Evolutionary conservation across 2,888 invertebrate species (phyloP).

Genomic region (Ametastegia equiseti): DNA sequence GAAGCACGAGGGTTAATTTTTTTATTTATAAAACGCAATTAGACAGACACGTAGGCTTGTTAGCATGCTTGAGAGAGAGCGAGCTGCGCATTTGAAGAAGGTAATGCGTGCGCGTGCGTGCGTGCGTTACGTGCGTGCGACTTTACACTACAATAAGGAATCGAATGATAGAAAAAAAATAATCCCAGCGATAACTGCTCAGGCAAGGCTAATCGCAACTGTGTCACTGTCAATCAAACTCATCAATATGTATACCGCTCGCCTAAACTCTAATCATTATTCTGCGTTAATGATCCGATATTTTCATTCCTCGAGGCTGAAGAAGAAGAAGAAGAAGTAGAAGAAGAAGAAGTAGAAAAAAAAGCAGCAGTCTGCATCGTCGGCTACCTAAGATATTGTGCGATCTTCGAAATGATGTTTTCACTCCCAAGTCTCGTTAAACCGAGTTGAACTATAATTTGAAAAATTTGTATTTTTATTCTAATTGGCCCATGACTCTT

Average conservation of each 20-base stretch:
- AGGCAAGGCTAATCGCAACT: conserved; percentile 69
- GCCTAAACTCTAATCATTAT: conserved; percentile 67
- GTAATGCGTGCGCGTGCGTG: not conserved
- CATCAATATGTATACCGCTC: conserved; percentile 71
- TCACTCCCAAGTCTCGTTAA: not conserved
- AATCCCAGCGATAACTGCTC: not conserved
- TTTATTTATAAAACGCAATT: not conserved
- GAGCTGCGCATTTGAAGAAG: not conserved
- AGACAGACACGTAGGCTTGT: not conserved
- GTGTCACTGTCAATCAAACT: conserved; percentile 73
- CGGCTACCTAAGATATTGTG: not conserved
- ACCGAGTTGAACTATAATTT: not conserved
- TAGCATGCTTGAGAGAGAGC: conserved; percentile 18
- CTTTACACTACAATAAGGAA: too few species aligned
- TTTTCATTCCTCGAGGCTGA: conserved; percentile 57
- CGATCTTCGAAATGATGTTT: not conserved
- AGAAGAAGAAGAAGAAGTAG: not conserved
- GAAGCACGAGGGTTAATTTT: not conserved
- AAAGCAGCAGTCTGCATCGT: not conserved
- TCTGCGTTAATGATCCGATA: conserved; percentile 61
- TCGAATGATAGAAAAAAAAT: not conserved
- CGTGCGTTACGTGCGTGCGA: not conserved
- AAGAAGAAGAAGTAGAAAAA: not conserved
- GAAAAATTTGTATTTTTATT: conserved; percentile 9
- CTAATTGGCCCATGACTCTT: not conserved